These are phyloP conservation scores for Mesorhabditis sp. DNA, from an alignment of 2,888 invertebrate species.

Conservation along the genomic window DNA sequence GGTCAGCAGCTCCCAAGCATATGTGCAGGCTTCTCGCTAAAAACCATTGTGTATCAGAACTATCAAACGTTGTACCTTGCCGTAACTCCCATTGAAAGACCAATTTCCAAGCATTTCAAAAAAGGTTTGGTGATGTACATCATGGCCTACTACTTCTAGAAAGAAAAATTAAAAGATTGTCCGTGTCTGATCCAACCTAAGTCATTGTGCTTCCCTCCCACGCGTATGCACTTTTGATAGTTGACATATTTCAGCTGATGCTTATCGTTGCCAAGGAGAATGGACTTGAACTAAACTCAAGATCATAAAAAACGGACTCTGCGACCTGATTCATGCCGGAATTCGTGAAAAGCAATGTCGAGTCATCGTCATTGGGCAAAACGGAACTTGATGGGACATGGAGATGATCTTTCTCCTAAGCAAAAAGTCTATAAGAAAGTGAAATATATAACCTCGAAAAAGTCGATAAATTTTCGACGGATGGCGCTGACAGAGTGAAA, in stretches of 20 bases:
- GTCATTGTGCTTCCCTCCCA: constrained; percentile 94
- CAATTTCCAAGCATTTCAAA: constrained; percentile 99
- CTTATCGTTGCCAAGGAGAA: constrained; percentile 88
- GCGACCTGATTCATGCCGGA: constrained; percentile 94
- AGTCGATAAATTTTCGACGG: constrained; percentile 1
- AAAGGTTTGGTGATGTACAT: constrained; percentile 98
- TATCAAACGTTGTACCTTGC: constrained; percentile 69
- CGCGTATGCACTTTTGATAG: constrained; percentile 96
- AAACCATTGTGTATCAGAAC: constrained; percentile 12
- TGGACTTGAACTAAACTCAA: constrained; percentile 77
- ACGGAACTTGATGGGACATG: constrained; percentile 96
- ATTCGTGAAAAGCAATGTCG: constrained; percentile 91
- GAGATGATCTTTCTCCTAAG: constrained; percentile 68
- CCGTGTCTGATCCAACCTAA: constrained; percentile 6
- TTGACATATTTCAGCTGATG: constrained; percentile 79
- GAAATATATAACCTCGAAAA: neutral
- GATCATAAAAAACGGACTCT: constrained; percentile 56
- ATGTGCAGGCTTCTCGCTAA: constrained; percentile 82
- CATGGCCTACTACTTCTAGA: constrained; percentile 95
- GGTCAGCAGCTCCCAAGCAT: constrained; percentile 95
- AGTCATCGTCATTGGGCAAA: constrained; percentile 90
- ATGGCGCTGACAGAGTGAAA: neutral
- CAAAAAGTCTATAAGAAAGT: constrained; percentile 10
- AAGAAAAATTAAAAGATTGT: neutral
- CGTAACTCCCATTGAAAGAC: constrained; percentile 95